Evolutionary conservation across 2,113 vertebrate genomes (phyloP), one percentile per base, ranked within the genome.

Genomic region (Nestor notabilis): DNA sequence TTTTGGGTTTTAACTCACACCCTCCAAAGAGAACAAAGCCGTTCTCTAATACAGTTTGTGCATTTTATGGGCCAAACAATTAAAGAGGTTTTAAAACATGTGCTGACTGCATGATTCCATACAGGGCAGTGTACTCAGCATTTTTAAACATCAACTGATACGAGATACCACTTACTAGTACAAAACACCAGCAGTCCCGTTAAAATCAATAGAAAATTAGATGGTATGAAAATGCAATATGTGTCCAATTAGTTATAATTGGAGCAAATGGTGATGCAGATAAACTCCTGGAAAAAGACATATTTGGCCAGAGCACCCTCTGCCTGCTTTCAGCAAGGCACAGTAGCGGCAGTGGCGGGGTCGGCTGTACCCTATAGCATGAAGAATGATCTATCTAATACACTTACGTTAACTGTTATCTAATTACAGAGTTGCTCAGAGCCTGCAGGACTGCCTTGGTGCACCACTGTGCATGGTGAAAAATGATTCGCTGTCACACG

Each of bases 121-220:
- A 33, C 44, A 76, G 95, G 92, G 93, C 77, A 93, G 96, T 95
- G 46, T 74, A 91, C 97, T 98, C 98, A 98, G 98, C 97, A 39
- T 93, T 98, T 98, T 95, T 68, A 92, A 97, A 91, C 94, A 87
- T 93, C 93, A n/a, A 90, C 85, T 7, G 94, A 95, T 81, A 95
- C 44, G 1, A 95, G 97, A 96, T 69, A 89, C 58, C 78, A 90
- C 95, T 97, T 93, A 92, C 83, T 71, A 18, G 91, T 82, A 94
- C 93, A 96, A 96, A 97, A 95, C 96, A 95, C 95, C 91, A 94
- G 91, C 95, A 75, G 95, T 29, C 95, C 96, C 4, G 82, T 90
- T 96, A 88, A 96, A 98, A 98, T 98, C 98, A 75, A 98, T 97
- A 96, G 97, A 93, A 98, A 98, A 98, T 97, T 96, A 98, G 97